Evolutionary conservation across 2,888 invertebrate genomes (phyloP).

Genomic region (Gymnocheta viridis): DNA sequence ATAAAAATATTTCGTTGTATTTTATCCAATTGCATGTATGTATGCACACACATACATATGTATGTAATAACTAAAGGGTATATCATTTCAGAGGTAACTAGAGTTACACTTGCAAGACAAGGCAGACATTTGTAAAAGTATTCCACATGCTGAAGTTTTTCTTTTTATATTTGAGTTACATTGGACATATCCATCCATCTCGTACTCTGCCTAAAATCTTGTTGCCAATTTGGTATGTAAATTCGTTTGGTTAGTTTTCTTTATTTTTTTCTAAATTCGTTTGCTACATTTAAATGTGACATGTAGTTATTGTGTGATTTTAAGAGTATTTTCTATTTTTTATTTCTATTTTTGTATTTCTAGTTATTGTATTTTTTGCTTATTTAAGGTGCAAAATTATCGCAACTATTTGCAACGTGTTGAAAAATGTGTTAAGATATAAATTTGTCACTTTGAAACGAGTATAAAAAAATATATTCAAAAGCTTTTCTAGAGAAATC

Average conservation of each 20-base stretch:
- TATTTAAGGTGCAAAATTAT: slow-evolving; percentile 67
- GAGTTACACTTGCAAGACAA: neutral
- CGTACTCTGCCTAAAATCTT: slow-evolving; percentile 23
- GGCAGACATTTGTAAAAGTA: neutral
- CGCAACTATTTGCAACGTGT: slow-evolving; percentile 66
- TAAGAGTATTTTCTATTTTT: slow-evolving; percentile 10
- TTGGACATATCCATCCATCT: slow-evolving; percentile 2
- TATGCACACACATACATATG: neutral
- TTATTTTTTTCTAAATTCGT: slow-evolving; percentile 25
- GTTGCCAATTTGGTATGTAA: slow-evolving; percentile 64
- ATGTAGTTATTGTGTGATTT: slow-evolving; percentile 58
- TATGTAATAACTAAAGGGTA: slow-evolving; percentile 31
- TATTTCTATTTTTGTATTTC: neutral
- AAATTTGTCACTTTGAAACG: slow-evolving; percentile 65
- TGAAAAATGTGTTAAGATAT: slow-evolving; percentile 66
- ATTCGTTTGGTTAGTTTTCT: slow-evolving; percentile 42
- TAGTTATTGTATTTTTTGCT: slow-evolving; percentile 20
- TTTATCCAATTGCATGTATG: too few species aligned
- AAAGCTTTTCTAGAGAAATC: slow-evolving; percentile 64
- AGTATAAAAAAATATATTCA: slow-evolving; percentile 25
- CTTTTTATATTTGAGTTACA: slow-evolving; percentile 3
- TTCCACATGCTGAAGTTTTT: neutral
- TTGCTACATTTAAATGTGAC: slow-evolving; percentile 64
- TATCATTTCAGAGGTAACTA: slow-evolving; percentile 28
- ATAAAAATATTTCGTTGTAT: slow-evolving; percentile 12